Evolutionary conservation across 2,888 invertebrate genomes (phyloP), one percentile per base, ranked within the genome.

Genomic region (Tromatobia lineatoria): DNA sequence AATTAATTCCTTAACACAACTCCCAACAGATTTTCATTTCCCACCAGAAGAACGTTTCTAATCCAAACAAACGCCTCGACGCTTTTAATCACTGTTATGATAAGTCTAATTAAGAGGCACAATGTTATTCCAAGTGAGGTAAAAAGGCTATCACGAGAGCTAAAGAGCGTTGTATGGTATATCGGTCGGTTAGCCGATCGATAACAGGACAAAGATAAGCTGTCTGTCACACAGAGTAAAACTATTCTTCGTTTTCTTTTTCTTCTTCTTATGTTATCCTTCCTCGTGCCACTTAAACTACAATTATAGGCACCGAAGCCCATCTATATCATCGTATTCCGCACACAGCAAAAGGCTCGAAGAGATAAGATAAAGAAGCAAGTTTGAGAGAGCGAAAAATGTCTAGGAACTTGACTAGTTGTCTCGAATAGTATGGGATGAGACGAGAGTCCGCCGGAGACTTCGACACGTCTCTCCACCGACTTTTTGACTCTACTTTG

Each of bases 251-350:
- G 15, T 50, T 18, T n/a, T 50, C 47, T 47, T n/a, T 18, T 18
- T 50, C 50, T 23, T 25, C 13, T 25, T 29, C 57, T 25, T 29
- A 29, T 25, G 11, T 57, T 57, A 25, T 57, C 57, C 57, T 57
- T 57, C 13, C 57, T 57, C 23, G 57, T 57, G 57, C 57, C 57
- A 57, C 57, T 57, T 57, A 57, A 23, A 57, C 57, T 13, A 47
- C 66, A 67, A 67, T 67, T 66, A 76, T 50, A 64, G 52, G n/a
- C 42, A 74, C 74, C 74, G 50, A 23, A 57, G 73, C 23, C 71
- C 61, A 79, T 79, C 79, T 79, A 54, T 64, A 79, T 79, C 71
- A 54, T 54, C n/a, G 61, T 66, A 77, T 66, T 67, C 66, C 47
- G 80, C 59, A 61, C 74, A 75, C 69, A 67, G 29, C 47, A 71